These are phyloP conservation scores for Sesia bembeciformis DNA, from an alignment of 2,888 invertebrate species.

Conservation along the genomic window DNA sequence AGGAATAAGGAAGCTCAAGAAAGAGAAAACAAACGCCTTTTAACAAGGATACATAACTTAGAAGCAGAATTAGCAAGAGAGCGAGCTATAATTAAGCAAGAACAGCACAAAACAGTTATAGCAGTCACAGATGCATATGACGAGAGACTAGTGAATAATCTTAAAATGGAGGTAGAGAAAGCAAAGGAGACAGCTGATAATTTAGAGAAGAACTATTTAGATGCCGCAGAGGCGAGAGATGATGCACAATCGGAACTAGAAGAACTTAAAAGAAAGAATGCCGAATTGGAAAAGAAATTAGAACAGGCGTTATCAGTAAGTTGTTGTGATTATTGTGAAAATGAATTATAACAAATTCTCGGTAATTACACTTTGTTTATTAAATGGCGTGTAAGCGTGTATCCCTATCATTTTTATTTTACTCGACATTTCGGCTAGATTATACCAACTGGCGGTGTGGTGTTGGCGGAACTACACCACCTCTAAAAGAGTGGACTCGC, in stretches of 20 bases:
- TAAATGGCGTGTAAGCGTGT: too few species aligned
- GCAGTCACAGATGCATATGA: constrained; percentile 75
- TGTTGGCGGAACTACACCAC: too few species aligned
- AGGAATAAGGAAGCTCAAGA: constrained; percentile 89
- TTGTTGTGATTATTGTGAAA: neutral
- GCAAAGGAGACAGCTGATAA: constrained; percentile 86
- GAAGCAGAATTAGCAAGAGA: constrained; percentile 88
- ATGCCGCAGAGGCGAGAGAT: constrained; percentile 84
- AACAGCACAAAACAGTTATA: constrained; percentile 68
- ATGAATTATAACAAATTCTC: neutral
- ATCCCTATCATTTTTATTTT: too few species aligned
- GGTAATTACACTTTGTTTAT: too few species aligned
- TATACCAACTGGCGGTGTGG: too few species aligned
- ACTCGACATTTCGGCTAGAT: neutral
- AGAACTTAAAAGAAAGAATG: constrained; percentile 84
- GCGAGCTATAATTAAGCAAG: constrained; percentile 69
- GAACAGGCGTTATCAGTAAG: constrained; percentile 78
- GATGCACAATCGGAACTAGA: constrained; percentile 83
- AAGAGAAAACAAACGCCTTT: constrained; percentile 88
- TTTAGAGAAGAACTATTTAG: constrained; percentile 85
- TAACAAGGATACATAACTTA: constrained; percentile 84
- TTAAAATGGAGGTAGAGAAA: constrained; percentile 84
- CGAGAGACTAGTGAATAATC: constrained; percentile 77
- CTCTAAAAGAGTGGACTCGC: too few species aligned
- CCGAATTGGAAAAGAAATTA: constrained; percentile 84